Conservation (phyloP, 2,888 invertebrate genomes). For the Trichopria drosophilae region DNA sequence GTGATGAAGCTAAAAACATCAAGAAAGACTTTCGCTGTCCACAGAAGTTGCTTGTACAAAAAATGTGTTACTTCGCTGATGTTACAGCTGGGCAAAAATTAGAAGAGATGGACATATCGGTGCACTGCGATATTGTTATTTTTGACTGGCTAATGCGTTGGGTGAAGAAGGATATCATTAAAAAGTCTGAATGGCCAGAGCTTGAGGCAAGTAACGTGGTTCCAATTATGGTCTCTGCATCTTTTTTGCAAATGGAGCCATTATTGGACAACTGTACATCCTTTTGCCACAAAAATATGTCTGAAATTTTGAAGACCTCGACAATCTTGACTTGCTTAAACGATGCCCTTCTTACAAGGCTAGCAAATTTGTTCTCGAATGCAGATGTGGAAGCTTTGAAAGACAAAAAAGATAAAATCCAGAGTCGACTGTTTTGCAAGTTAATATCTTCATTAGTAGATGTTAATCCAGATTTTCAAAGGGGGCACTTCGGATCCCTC, state of each 20-base stretch:
- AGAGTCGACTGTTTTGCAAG: constrained; percentile 81
- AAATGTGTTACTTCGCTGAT: constrained; percentile 95
- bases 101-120: constrained; percentile 94
- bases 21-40: constrained; percentile 89
- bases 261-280: constrained; percentile 82
- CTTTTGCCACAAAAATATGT: constrained; percentile 85
- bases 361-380: constrained; percentile 87
- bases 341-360: constrained; percentile 60
- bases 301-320: constrained; percentile 81
- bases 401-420: constrained; percentile 87
- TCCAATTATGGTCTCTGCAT: constrained; percentile 90
- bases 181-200: constrained; percentile 70
- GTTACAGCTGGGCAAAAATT: constrained; percentile 80
- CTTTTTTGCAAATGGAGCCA: constrained; percentile 93
- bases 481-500: constrained; percentile 81
- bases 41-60: constrained; percentile 80
- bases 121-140: constrained; percentile 93
- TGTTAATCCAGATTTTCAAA: constrained; percentile 72
- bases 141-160: constrained; percentile 97
- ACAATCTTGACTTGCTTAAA: constrained; percentile 88
- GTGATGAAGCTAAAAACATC: constrained; percentile 88
- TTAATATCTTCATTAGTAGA: constrained; percentile 77
- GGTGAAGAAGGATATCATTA: constrained; percentile 78
- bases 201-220: constrained; percentile 84
- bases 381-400: constrained; percentile 80